Conservation (phyloP, 2,888 invertebrate genomes). For the Cheilosia pagana region DNA sequence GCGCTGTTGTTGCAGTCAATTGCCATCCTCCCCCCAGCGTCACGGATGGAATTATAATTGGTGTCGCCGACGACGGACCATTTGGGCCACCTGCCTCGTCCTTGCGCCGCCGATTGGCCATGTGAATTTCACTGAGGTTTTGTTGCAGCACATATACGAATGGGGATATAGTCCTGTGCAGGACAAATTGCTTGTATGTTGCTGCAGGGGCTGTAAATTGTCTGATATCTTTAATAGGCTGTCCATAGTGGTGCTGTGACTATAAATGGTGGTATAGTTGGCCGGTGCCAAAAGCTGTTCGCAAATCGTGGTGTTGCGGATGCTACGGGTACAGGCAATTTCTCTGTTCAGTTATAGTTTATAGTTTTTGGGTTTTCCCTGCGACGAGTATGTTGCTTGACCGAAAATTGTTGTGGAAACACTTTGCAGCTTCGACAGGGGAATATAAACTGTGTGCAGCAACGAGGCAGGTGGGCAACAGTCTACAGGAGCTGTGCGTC, state of each 20-base stretch:
- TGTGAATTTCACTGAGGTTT: slow-evolving; percentile 19
- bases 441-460: background rate
- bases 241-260: slow-evolving; percentile 68
- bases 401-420: slow-evolving; percentile 63
- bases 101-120: background rate
- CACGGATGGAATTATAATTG: slow-evolving; percentile 74
- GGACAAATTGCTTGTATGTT: slow-evolving; percentile 73
- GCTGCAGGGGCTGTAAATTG: slow-evolving; percentile 75
- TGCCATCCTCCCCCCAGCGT: slow-evolving; percentile 28
- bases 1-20: slow-evolving; percentile 50
- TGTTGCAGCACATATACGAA: slow-evolving; percentile 39
- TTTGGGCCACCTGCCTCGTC: slow-evolving; percentile 30
- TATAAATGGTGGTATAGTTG: slow-evolving; percentile 57
- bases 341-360: slow-evolving; percentile 65
- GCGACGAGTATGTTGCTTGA: slow-evolving; percentile 43
- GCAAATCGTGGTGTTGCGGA: slow-evolving; percentile 40
- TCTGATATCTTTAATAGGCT: slow-evolving; percentile 75
- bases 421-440: slow-evolving; percentile 41
- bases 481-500: slow-evolving; percentile 7
- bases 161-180: slow-evolving; percentile 58
- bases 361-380: slow-evolving; percentile 58
- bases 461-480: slow-evolving; percentile 41
- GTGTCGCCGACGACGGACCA: slow-evolving; percentile 56
- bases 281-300: slow-evolving; percentile 64
- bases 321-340: slow-evolving; percentile 23